These are phyloP conservation scores for Corticium candelabrum DNA, from an alignment of 37 sponge, comb jelly and placozoan species.

Conservation along the genomic window DNA sequence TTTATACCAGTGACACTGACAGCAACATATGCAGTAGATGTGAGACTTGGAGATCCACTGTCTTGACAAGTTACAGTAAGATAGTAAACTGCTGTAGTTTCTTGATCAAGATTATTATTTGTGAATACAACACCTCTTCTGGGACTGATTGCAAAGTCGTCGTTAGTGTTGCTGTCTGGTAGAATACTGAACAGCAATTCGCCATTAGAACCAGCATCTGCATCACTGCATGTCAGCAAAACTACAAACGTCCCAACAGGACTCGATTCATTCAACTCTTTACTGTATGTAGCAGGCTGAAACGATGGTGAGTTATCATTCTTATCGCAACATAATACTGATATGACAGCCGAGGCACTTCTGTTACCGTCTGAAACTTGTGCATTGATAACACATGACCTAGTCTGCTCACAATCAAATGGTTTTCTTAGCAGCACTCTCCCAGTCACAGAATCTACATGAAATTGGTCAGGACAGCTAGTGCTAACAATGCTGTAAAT, in stretches of 20 bases:
- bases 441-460: neutral
- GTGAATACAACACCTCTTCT: conserved; percentile 28
- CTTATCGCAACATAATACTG: neutral
- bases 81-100: conserved; percentile 5
- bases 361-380: neutral
- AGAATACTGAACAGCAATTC: neutral
- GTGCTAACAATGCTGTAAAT: neutral
- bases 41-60: conserved; percentile 9
- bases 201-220: neutral
- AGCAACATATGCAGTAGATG: conserved; percentile 9
- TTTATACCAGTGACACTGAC: conserved; percentile 43
- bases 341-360: neutral
- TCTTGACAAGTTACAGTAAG: conserved; percentile 32
- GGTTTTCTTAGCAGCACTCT: neutral
- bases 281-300: neutral
- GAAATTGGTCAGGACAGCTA: neutral
- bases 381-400: neutral
- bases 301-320: neutral
- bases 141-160: neutral
- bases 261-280: neutral
- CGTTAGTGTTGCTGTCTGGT: neutral
- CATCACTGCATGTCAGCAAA: neutral
- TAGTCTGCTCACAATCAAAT: neutral
- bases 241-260: neutral
- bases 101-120: conserved; percentile 15